Base-by-base conservation (phyloP, 2,113 vertebrate species). In the Caloenas nicobarica region DNA sequence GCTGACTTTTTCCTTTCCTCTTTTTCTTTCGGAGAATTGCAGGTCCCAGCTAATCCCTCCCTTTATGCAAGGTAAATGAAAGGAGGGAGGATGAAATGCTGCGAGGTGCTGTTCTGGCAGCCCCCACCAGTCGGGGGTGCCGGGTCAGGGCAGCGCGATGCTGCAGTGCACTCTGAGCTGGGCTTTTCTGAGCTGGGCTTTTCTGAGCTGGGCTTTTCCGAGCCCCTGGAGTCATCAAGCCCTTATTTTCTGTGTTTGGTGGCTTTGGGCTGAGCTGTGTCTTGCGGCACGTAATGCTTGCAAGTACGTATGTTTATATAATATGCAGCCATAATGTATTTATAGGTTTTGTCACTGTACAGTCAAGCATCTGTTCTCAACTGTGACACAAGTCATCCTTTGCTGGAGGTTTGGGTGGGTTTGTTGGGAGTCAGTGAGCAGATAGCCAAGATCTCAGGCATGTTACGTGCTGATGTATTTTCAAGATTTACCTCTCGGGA, bases 401-500 rank as follows among this genome's bases (percentile, higher is more conserved):
- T 6, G 25, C 9, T 12, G 72, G 58, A 82, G 88, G 25, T 73
- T 69, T 44, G 88, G 60, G 74, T 81, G 65, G 71, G 44, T 83
- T 97, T 60, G 62, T 82, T 96, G 86, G 86, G 86, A 94, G 57
- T 73, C 46, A 40, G 57, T 61, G 56, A 79, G 65, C 74, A 70
- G 76, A 25, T 46, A 46, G 78, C 56, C 80, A 44, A 33, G 48
- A 53, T 58, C 64, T 72, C 50, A 16, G 54, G 8, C 87, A 54
- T 28, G 4, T 34, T 48, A 6, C 11, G 18, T 50, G 31, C 46
- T 50, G 18, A 51, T 3, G 10, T 22, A 19, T 19, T 29, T 16
- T 42, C 48, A 44, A 0, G 31, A 1, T 66, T 77, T 79, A 42
- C 68, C 58, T 26, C 79, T 57, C 11, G 22, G 68, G 79, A 88